phyloP scores from a whole-genome alignment of 1,140 invertebrate genomes.

The Drosophila azteca region DNA sequence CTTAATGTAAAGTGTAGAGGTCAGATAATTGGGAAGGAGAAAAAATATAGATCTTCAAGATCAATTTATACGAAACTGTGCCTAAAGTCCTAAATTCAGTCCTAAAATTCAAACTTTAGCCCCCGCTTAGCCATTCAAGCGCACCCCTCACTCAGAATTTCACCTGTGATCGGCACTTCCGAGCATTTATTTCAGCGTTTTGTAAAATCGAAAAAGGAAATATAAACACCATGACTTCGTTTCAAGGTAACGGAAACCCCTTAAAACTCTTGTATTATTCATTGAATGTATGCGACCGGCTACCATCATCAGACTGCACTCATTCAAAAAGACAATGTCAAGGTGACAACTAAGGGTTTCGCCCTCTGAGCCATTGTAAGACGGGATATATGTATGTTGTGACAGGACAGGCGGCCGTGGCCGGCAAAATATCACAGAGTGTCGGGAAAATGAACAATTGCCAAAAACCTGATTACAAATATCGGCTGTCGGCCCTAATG shows the following conservation, averaged over 20 bases:
- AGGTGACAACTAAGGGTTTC: slow-evolving; percentile 45
- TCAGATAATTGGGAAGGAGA: background rate
- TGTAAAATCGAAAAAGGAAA: background rate
- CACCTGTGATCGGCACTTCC: slow-evolving; percentile 11
- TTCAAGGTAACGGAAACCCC: slow-evolving; percentile 36
- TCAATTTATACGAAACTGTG: background rate
- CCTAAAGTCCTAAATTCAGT: background rate
- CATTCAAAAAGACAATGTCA: slow-evolving; percentile 22
- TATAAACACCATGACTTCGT: slow-evolving; percentile 13
- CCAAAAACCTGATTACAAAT: slow-evolving; percentile 19
- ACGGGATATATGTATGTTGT: slow-evolving; percentile 55
- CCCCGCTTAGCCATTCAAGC: no score
- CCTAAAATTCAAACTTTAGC: background rate
- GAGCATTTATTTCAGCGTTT: slow-evolving; percentile 1
- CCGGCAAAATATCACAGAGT: slow-evolving; percentile 51
- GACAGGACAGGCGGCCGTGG: slow-evolving; percentile 56
- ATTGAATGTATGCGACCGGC: slow-evolving; percentile 35
- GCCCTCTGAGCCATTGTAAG: slow-evolving; percentile 52
- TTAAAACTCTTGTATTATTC: slow-evolving; percentile 39
- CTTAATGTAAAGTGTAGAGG: background rate
- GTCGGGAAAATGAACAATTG: slow-evolving; percentile 57
- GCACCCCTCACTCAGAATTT: background rate
- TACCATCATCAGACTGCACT: background rate
- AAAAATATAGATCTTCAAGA: background rate
- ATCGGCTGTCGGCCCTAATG: slow-evolving; percentile 11